phyloP scores from a whole-genome alignment of 2,113 vertebrate species.

The Callorhinus ursinus region DNA sequence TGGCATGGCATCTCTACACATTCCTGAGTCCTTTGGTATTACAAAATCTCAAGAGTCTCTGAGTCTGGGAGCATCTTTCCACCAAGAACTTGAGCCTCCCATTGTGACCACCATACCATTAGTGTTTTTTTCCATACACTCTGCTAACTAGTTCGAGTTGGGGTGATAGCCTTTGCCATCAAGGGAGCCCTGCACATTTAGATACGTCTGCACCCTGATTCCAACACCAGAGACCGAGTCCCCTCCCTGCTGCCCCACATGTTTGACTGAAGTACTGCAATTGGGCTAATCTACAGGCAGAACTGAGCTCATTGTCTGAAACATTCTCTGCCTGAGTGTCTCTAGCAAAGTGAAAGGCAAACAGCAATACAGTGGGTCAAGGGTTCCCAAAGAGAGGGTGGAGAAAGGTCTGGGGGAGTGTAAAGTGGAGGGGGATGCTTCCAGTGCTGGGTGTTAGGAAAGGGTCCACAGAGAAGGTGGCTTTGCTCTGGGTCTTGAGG shows the following conservation, averaged over 20 bases:
- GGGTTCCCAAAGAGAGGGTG: not conserved
- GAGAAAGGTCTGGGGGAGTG: not conserved
- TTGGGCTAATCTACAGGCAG: not conserved
- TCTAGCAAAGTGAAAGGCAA: not conserved
- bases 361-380: rapidly evolving
- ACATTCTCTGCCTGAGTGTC: not conserved
- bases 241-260: rapidly evolving
- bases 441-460: no score
- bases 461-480: not conserved
- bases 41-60: not conserved
- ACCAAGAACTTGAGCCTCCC: not conserved
- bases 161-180: not conserved
- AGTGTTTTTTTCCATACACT: not conserved
- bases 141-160: not conserved
- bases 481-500: not conserved
- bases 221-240: not conserved
- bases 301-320: not conserved
- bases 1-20: not conserved
- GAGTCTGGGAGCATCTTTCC: not conserved
- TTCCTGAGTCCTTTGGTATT: not conserved
- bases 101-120: rapidly evolving
- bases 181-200: no score
- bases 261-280: not conserved
- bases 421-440: not conserved
- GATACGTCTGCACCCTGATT: not conserved